Evolutionary conservation across 1,140 invertebrate genomes (phyloP).

Genomic region (Brachionus rubens): DNA sequence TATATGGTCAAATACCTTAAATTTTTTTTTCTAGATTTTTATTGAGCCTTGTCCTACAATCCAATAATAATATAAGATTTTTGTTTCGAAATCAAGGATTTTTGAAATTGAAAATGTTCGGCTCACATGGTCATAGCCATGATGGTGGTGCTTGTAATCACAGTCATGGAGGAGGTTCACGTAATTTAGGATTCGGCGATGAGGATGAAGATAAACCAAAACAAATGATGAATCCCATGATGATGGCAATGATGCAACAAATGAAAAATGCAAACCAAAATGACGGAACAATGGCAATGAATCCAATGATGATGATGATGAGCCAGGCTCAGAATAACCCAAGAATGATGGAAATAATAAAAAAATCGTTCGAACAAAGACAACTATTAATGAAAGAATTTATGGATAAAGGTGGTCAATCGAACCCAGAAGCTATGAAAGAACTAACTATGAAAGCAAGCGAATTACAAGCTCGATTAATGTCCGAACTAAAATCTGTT

Average conservation of each 20-base stretch:
- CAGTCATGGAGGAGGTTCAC: neutral
- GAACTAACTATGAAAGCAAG: slow-evolving; percentile 9
- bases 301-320: slow-evolving; percentile 40
- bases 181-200: slow-evolving; percentile 16
- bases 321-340: neutral
- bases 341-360: slow-evolving; percentile 3
- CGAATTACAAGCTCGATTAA: neutral
- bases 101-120: slow-evolving; percentile 25
- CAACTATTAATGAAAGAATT: slow-evolving; percentile 37
- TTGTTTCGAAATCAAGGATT: neutral
- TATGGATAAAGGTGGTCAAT: slow-evolving; percentile 41
- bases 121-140: slow-evolving; percentile 28
- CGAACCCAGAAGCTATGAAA: slow-evolving; percentile 26
- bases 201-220: neutral
- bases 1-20: too few relatives aligned
- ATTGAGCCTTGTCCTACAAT: too few relatives aligned
- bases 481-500: slow-evolving; percentile 8
- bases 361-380: neutral
- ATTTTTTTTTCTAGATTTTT: too few relatives aligned
- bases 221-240: slow-evolving; percentile 9
- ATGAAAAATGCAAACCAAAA: neutral
- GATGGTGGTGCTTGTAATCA: slow-evolving; percentile 16
- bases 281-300: neutral
- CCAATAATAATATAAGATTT: neutral
- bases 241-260: slow-evolving; percentile 15